Base-by-base conservation (phyloP, 1,140 invertebrate species). In the Probaryconus sp. region DNA sequence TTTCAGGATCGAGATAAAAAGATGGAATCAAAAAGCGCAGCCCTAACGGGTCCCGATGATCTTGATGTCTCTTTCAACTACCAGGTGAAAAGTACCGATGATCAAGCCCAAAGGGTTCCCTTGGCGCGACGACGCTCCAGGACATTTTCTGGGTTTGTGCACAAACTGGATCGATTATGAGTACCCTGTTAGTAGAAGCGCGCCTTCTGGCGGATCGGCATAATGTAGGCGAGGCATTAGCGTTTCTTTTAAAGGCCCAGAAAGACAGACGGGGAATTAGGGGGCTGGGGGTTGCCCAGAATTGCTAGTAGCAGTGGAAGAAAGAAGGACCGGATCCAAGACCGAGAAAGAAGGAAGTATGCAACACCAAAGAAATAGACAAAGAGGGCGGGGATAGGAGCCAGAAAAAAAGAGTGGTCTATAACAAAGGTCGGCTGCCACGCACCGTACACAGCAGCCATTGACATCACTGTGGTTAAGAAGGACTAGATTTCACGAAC, bases 401-500 rank as follows among this genome's bases (percentile, higher is more conserved):
- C 48, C 10, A 5, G 18, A 40, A 75, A 77, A 81, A 80, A 74
- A 83, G 78, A 79, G 76, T 81, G 69, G 75, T 65, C 63, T 64
- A 51, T 79, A 82, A 85, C 84, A 86, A 86, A 85, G 84, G 82
- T 85, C 77, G 80, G 81, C 79, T 78, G 76, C 74, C 74, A 75
- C 56, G 72, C 72, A 78, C 76, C 56, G 72, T 68, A 76, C 63
- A 53, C 67, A 67, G 72, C 79, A 84, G 79, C 80, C 85, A 86
- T 87, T 86, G 85, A 87, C 84, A 84, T 85, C 81, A 77, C 61
- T 75, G 63, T 72, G 75, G 77, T 70, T 83, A 81, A 84, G 81
- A 82, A 87, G 86, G 85, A 87, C 85, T 88, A 87, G 85, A 86
- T 86, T 88, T 88, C 85, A 88, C 84, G 85, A 86, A 82, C 85